Conservation (phyloP, 2,797 vertebrate species). For the Peromyscus aztecus region DNA sequence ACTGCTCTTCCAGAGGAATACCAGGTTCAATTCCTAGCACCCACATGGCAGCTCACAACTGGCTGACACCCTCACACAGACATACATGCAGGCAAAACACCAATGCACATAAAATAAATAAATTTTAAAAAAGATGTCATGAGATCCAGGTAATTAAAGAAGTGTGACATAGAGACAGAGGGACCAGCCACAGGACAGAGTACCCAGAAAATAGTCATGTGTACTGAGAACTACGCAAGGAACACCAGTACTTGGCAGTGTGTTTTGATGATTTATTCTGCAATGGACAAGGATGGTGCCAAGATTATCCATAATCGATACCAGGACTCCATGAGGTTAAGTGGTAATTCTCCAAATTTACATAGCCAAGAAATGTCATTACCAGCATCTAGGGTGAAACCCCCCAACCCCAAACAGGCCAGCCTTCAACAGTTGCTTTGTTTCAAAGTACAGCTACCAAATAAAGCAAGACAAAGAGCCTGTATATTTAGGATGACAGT, state of each 20-base stretch:
- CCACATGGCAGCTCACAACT: too few species aligned
- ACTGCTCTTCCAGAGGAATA: too few species aligned
- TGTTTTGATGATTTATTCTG: background rate
- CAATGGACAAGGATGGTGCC: background rate
- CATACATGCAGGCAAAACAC: too few species aligned
- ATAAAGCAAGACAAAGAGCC: slow-evolving; percentile 32
- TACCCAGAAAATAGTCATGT: background rate
- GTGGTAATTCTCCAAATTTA: background rate
- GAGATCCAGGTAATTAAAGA: too few species aligned
- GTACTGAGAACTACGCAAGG: background rate
- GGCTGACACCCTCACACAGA: too few species aligned
- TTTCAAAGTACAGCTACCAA: slow-evolving; percentile 7
- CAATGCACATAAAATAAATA: too few species aligned
- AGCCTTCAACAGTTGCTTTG: background rate
- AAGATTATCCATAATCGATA: background rate
- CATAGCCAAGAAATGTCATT: background rate
- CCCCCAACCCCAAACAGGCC: background rate
- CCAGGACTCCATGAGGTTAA: background rate
- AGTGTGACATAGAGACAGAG: background rate
- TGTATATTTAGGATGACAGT: background rate
- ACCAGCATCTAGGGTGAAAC: background rate
- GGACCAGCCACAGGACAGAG: background rate
- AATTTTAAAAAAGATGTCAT: too few species aligned
- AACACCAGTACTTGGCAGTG: background rate
- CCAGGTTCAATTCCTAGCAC: too few species aligned